Base-by-base conservation (phyloP, 92 coral and sea anemone genomes). In the Diadumene lineata region DNA sequence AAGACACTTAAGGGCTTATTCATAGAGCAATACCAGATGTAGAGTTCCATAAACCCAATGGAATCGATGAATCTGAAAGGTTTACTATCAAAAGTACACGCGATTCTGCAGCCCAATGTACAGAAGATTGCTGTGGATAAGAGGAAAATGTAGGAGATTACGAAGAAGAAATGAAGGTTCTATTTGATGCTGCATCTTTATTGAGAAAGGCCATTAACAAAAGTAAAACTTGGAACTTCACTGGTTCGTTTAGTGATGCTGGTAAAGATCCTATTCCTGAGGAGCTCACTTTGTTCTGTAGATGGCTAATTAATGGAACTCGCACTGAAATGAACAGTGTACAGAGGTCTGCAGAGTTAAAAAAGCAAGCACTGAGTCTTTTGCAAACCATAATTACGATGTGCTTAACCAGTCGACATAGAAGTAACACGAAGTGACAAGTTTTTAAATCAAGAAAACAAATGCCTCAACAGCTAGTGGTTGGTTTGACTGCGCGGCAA, bases 141-240 rank as follows among this genome's bases (percentile, higher is more conserved):
- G 48, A 2, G n/a, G 56, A 29, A 44, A 44, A 17, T 44, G 10
- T 17, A 44, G 51, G 17, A 17, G 51, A 44, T 44, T 44, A 44
- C 17, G 43, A 65, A 15, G 81, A 77, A 15, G 88, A 86, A 73
- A 86, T 90, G 82, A 90, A 80, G 64, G 84, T 79, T 29, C 13
- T 83, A 55, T 86, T 77, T 46, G 92, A 90, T 48, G 82, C 96
- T 55, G 96, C 91, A 53, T 27, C 63, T 21, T 32, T 82, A 62
- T 63, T 86, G 9, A 79, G 91, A 83, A 90, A 90, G 61, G 70
- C 85, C 33, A 86, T 86, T 50, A 71, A 64, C 22, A 82, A 75
- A 48, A 79, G 91, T 65, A 82, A 83, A 77, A 83, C 76, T 50
- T 90, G 96, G 91, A 62, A 19, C 25, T 90, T 90, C 77, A 80